Conservation (phyloP, 1,140 invertebrate species). For the Planococcus citri region DNA sequence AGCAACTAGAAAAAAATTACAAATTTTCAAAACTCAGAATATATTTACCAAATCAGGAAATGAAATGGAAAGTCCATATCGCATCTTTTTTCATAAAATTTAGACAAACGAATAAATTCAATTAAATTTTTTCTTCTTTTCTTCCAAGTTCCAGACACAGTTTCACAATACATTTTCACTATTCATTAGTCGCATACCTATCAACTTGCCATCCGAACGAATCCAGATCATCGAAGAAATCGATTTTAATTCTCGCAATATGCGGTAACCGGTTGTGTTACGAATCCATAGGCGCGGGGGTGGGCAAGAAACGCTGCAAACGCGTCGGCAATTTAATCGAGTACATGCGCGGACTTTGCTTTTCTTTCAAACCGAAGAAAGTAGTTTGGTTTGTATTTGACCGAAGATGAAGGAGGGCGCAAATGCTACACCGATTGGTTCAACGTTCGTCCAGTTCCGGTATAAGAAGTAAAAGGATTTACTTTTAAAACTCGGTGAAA, state of each 20-base stretch:
- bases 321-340: conserved; percentile 13
- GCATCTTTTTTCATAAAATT: too few species aligned
- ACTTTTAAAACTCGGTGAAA: conserved; percentile 10
- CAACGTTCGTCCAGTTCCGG: conserved; percentile 9
- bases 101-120: too few species aligned
- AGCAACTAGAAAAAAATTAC: too few species aligned
- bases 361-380: conserved; percentile 19
- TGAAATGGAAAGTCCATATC: too few species aligned
- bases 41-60: too few species aligned
- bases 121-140: too few species aligned
- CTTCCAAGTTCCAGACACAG: too few species aligned
- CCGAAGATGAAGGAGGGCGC: conserved; percentile 7
- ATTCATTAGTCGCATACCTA: neutral
- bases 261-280: conserved; percentile 9
- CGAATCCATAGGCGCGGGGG: conserved; percentile 10
- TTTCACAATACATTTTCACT: neutral
- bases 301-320: neutral
- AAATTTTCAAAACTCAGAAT: too few species aligned
- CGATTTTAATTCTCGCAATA: neutral
- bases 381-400: conserved; percentile 18
- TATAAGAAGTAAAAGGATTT: conserved; percentile 16
- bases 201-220: too few species aligned
- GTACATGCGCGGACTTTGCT: neutral
- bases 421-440: conserved; percentile 15
- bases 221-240: conserved; percentile 15